Base-by-base conservation (phyloP, 2,797 vertebrate genomes). In the Sardinella longiceps region DNA sequence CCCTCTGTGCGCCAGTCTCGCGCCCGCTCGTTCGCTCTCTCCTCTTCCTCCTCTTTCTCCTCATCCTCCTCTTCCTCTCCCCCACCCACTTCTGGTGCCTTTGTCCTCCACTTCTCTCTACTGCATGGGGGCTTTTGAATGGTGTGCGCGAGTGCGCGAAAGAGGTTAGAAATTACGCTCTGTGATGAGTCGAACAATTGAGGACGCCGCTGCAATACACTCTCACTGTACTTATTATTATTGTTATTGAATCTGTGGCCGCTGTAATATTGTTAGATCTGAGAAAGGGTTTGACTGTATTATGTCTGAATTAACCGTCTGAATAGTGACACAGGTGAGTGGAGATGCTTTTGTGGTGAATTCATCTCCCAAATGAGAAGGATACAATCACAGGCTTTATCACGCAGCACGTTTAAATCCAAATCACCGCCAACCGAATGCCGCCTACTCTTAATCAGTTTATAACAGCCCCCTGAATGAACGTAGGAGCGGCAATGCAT, bases 171-270 rank as follows among this genome's bases (percentile, higher is more conserved):
- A 74, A 74, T 39, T 15, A 74, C 23, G 66, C 30, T 74, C 33
- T 6, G 66, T 74, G 66, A 74, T 20, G 66, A 74, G 66, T 20
- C 37, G 33, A 74, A 74, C 66, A 74, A 74, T 74, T 74, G 66
- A 74, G 66, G 30, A 18, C 15, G 20, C 33, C 33, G 20, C 33
- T 39, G 39, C 66, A 74, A 74, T 7, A 15, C 28, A 30, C 63
- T 33, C 63, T 70, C 2, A 15, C 63, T 70, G 63, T 20, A 53
- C 12, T 10, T 63, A 63, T 63, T 28, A 63, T 66, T 66, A 12
- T 70, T 12, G 20, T 15, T 1, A 70, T 30, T 70, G 20, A 4
- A 53, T 20, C 2, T 6, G 18, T 15, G 2, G 33, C 39, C 33
- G 18, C 66, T 74, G 66, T 39, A 20, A 20, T 39, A 39, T 39